A percentile compares a stretch with the other conserved stretches of the same genome.
phyloP scores from a whole-genome alignment of 2,113 vertebrate species.

The Corythaeola cristata region DNA sequence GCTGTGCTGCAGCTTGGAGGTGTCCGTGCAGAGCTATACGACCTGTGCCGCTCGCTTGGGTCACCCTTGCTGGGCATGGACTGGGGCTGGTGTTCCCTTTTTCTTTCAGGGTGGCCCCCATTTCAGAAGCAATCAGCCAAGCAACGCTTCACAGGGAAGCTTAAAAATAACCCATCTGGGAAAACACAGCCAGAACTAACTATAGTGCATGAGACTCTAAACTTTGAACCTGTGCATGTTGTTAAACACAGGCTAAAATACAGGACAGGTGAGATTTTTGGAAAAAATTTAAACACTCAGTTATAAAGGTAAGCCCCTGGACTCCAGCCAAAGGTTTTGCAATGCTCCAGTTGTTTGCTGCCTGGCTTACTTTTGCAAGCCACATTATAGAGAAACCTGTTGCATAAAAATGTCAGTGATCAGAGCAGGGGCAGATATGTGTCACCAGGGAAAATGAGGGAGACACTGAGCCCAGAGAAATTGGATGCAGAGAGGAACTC shows the following conservation, averaged over 20 bases:
- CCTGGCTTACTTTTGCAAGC: background rate
- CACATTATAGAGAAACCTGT: background rate
- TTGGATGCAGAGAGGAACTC: background rate
- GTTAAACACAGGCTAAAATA: background rate
- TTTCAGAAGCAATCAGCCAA: background rate
- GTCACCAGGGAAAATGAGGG: background rate
- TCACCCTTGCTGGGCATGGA: background rate
- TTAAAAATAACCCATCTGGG: background rate
- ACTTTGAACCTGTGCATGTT: background rate
- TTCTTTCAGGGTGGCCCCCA: background rate
- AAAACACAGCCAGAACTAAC: background rate
- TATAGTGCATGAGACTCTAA: background rate
- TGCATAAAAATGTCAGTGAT: background rate
- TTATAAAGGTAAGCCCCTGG: background rate
- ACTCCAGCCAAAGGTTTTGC: background rate
- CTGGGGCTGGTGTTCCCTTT: background rate
- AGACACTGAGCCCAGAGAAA: background rate
- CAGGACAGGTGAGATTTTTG: background rate
- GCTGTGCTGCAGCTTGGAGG: background rate
- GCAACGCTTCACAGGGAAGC: background rate
- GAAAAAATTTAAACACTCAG: background rate
- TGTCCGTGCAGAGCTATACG: rapidly evolving
- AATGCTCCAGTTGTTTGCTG: background rate
- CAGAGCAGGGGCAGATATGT: background rate
- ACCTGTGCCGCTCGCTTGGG: rapidly evolving